Evolutionary conservation across 2,797 vertebrate genomes (phyloP), one percentile per base, ranked within the genome.

Genomic region (Cryptoblepharus egeriae): DNA sequence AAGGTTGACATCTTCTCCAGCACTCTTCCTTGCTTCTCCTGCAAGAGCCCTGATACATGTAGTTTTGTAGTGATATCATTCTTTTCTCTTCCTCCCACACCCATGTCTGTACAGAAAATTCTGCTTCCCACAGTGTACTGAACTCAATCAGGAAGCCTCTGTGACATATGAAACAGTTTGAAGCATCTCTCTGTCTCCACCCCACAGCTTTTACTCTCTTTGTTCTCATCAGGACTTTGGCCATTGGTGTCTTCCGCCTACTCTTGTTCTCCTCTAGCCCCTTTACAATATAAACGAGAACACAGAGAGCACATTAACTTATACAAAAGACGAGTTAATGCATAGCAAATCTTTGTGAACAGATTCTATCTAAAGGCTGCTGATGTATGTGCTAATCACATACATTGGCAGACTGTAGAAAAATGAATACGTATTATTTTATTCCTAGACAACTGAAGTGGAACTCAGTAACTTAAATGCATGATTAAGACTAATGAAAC

Each of bases 401-500:
- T 70, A 32, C 20, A 20, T 8, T 42, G 72, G 37, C 15, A 7
- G 15, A 57, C 49, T 67, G 16, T 72, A 67, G 35, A 13, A 42
- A 65, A 69, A 32, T 76, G 28, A 61, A 61, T 30, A 15, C 24
- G 49, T 77, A 22, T 73, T 65, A 83, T 82, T 71, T 71, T 52
- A 52, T 55, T 52, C 65, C 26, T 52, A 12, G 57, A 39, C 77
- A 72, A 86, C 79, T 52, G 63, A 91, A 75, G 83, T 70, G 49
- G 18, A 84, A 82, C 70, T 80, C 86, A 71, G 83, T 68, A 92
- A 85, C n/a, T 72, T 82, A 32, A 88, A 88, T 13, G 9, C 28
- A 37, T 37, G 42, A 58, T 70, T 32, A 30, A 5, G 28, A 85
- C 39, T 72, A 79, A 95, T 94, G 45, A 57, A 77, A 97, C 97